Evolutionary conservation across 2,113 vertebrate genomes (phyloP).

Genomic region (Neoarius graeffei): DNA sequence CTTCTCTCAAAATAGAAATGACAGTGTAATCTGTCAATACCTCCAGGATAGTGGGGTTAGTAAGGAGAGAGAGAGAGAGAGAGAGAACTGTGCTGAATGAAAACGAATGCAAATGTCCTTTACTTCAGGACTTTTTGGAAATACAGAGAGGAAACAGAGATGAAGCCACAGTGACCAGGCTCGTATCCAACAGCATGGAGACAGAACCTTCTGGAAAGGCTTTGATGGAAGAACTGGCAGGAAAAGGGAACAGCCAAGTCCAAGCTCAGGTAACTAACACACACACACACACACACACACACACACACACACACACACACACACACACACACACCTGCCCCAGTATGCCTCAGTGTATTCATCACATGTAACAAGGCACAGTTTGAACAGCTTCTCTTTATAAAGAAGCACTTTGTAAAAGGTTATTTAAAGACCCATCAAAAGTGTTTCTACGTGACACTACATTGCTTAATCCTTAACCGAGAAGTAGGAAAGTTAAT

Average conservation of each 20-base stretch:
- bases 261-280: slow-evolving; percentile 16
- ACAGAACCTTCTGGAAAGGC: slow-evolving; percentile 23
- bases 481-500: slow-evolving; percentile 17
- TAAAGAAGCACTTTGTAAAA: slow-evolving; percentile 27
- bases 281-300: slow-evolving; percentile 14
- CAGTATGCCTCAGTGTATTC: not conserved
- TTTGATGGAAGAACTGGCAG: slow-evolving; percentile 32
- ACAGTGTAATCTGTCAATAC: slow-evolving; percentile 38
- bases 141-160: not conserved
- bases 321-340: not conserved
- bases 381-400: not conserved
- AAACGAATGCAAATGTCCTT: slow-evolving; percentile 15
- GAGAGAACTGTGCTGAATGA: not conserved
- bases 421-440: not conserved
- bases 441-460: slow-evolving; percentile 4
- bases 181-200: not conserved
- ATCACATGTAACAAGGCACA: not conserved
- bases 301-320: not conserved
- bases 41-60: slow-evolving; percentile 27
- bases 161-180: slow-evolving; percentile 24
- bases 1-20: slow-evolving; percentile 38
- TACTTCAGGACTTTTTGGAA: slow-evolving; percentile 3
- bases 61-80: not conserved
- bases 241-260: slow-evolving; percentile 17
- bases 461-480: not conserved